Evolutionary conservation across 2,888 invertebrate species (phyloP).

Genomic region (Cancer borealis): DNA sequence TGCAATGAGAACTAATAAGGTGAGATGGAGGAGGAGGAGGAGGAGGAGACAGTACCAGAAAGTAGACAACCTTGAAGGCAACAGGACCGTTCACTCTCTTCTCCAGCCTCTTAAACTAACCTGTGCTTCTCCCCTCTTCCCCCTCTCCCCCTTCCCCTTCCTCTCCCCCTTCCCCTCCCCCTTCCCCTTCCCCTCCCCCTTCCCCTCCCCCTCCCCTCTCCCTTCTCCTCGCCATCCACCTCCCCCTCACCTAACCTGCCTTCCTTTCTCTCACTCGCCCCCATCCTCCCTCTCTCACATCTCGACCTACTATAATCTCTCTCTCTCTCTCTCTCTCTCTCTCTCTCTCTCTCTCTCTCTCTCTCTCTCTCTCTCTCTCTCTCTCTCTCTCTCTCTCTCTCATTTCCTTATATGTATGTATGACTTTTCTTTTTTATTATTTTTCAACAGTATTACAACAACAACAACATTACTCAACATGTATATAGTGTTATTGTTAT

Average conservation of each 20-base stretch:
- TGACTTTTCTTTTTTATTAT: not conserved
- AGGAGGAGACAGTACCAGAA: not conserved
- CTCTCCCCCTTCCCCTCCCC: not conserved
- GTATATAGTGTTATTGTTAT: not conserved
- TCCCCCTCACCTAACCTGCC: too few relatives aligned
- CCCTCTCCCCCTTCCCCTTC: not conserved
- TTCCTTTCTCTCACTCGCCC: too few relatives aligned
- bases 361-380: not conserved
- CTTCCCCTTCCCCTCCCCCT: slow-evolving; percentile 14
- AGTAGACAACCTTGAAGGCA: slow-evolving; percentile 37
- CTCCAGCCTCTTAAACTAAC: not conserved
- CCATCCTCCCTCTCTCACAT: too few relatives aligned
- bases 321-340: not conserved
- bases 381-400: not conserved
- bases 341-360: not conserved
- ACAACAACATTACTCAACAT: not conserved
- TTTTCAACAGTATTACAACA: not conserved
- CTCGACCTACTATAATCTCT: not conserved
- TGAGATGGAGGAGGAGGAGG: not conserved
- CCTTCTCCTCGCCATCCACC: not conserved
- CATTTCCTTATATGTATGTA: not conserved
- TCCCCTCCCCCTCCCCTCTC: not conserved
- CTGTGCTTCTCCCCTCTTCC: not conserved
- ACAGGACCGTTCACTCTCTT: slow-evolving; percentile 10
- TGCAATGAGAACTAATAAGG: not conserved